Evolutionary conservation across 53 echinoderm and acorn worm genomes (phyloP).

Genomic region (Holothuria leucospilota): DNA sequence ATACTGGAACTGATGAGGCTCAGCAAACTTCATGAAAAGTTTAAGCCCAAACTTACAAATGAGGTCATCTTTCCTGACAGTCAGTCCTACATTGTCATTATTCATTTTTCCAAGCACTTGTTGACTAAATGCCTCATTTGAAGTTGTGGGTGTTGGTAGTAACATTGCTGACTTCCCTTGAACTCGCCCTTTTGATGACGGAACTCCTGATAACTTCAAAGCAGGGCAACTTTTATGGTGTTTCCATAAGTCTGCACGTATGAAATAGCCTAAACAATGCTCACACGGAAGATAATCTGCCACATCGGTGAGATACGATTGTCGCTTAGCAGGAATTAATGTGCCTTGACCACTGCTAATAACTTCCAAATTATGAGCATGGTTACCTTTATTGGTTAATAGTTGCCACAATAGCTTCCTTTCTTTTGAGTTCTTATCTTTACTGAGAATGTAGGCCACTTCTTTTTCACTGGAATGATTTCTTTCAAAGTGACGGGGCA

Average conservation of each 20-base stretch:
- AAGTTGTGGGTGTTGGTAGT: constrained; percentile 43
- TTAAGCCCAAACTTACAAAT: constrained; percentile 61
- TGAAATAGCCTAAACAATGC: constrained; percentile 10
- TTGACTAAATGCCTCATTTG: constrained; percentile 40
- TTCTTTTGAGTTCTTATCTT: constrained; percentile 31
- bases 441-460: constrained; percentile 19
- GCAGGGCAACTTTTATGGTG: constrained; percentile 39
- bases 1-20: constrained; percentile 47
- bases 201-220: not conserved
- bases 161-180: constrained; percentile 53
- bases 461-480: constrained; percentile 40
- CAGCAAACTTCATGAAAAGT: constrained; percentile 19
- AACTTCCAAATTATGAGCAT: constrained; percentile 10
- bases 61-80: constrained; percentile 66
- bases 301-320: not conserved
- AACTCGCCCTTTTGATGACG: constrained; percentile 28
- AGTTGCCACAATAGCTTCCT: constrained; percentile 16
- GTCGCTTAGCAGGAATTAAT: constrained; percentile 20
- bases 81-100: constrained; percentile 52
- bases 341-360: not conserved
- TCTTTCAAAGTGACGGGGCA: constrained; percentile 57
- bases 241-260: constrained; percentile 55
- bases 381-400: constrained; percentile 32
- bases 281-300: constrained; percentile 21
- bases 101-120: constrained; percentile 42